phyloP scores from a whole-genome alignment of 2,797 vertebrate genomes.

The Squalus acanthias region DNA sequence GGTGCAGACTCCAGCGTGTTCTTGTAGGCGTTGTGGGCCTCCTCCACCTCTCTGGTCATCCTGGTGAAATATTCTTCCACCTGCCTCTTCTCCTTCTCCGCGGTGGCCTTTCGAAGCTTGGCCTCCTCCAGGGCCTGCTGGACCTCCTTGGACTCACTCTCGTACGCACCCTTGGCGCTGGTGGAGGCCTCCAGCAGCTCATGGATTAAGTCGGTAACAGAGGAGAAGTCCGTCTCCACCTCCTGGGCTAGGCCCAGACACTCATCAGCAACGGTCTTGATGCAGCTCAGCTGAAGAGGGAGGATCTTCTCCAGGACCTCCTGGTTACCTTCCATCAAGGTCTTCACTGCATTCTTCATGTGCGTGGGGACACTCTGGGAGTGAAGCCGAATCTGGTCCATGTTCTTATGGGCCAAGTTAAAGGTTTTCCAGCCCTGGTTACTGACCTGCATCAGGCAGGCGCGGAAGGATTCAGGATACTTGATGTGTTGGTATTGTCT shows the following conservation, averaged over 20 bases:
- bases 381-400: constrained; percentile 21
- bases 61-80: constrained; percentile 10
- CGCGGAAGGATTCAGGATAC: not conserved
- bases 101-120: not conserved
- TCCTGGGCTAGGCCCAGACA: not conserved
- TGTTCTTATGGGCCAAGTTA: not conserved
- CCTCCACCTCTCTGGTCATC: constrained; percentile 38
- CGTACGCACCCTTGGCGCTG: not conserved
- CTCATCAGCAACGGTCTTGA: not conserved
- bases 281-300: not conserved
- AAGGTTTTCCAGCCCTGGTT: constrained; percentile 24
- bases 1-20: constrained; percentile 32
- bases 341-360: not conserved
- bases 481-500: not conserved
- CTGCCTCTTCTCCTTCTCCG: constrained; percentile 8
- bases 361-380: not conserved
- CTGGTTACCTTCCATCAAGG: not conserved
- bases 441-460: constrained; percentile 19
- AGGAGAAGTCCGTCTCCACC: not conserved
- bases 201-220: not conserved
- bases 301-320: not conserved
- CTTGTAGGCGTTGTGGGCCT: constrained; percentile 33
- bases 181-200: constrained; percentile 16
- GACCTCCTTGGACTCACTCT: not conserved
- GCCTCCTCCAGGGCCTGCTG: not conserved